Evolutionary conservation across 2,888 invertebrate genomes (phyloP).

Genomic region (Ethmia dodecea): DNA sequence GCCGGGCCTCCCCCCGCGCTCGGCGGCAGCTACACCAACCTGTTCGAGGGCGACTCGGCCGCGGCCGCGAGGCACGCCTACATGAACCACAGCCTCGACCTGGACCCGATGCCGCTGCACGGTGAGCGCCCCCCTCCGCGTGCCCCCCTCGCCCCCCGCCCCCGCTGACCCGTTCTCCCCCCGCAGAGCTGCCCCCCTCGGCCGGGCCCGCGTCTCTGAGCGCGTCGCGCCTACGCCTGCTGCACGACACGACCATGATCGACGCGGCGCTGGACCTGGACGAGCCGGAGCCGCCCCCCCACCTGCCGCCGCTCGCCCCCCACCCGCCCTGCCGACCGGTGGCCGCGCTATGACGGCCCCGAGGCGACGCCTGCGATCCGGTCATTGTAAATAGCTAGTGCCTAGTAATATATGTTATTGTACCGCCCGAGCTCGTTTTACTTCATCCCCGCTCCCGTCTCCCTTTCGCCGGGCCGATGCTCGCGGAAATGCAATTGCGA

Average conservation of each 20-base stretch:
- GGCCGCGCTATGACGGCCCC: conserved; percentile 14
- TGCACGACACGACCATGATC: conserved; percentile 94
- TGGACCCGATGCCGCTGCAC: conserved; percentile 62
- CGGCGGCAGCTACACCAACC: conserved; percentile 38
- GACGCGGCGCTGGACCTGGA: conserved; percentile 93
- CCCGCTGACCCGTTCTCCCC: not conserved
- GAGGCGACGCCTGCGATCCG: conserved; percentile 12
- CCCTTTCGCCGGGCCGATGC: too few species aligned
- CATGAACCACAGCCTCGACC: conserved; percentile 76
- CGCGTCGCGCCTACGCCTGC: conserved; percentile 85
- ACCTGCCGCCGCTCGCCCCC: conserved; percentile 22
- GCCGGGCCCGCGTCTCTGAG: conserved; percentile 61
- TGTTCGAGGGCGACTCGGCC: conserved; percentile 26
- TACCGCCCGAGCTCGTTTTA: too few species aligned
- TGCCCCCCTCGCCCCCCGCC: not conserved
- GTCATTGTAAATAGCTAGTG: too few species aligned
- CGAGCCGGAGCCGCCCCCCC: conserved; percentile 81
- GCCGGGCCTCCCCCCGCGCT: conserved; percentile 5
- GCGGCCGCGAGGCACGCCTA: conserved; percentile 48
- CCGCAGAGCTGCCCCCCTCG: not conserved
- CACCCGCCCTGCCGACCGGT: conserved; percentile 9
- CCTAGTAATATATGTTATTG: too few species aligned
- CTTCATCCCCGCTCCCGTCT: too few species aligned
- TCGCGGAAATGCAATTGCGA: too few species aligned
- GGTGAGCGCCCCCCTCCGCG: conserved; percentile 13